These are phyloP conservation scores for Scarus forsteni DNA, from an alignment of 2,797 vertebrate species.

Conservation along the genomic window DNA sequence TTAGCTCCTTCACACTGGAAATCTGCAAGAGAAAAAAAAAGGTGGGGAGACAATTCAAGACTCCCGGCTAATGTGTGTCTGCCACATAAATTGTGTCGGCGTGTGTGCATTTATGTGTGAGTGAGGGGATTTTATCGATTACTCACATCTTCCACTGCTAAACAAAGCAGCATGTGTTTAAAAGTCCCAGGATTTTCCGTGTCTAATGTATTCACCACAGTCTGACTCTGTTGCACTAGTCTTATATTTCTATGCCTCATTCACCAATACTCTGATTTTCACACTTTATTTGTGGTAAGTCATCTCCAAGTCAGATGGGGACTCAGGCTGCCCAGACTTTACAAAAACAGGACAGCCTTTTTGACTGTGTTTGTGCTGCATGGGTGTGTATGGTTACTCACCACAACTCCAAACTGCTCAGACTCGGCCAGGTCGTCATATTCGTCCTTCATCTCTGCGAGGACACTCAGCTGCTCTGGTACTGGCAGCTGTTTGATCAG, in stretches of 20 bases:
- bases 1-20: constrained; percentile 87
- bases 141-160: constrained; percentile 35
- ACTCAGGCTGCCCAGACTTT: neutral
- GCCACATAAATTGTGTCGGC: constrained; percentile 10
- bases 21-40: constrained; percentile 79
- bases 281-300: constrained; percentile 14
- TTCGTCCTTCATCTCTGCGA: constrained; percentile 89
- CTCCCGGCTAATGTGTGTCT: neutral
- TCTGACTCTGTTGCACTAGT: constrained; percentile 7
- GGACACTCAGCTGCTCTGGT: constrained; percentile 81
- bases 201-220: constrained; percentile 18
- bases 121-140: constrained; percentile 38
- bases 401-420: constrained; percentile 91
- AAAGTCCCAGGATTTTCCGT: constrained; percentile 13
- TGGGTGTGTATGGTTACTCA: constrained; percentile 66
- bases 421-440: constrained; percentile 90
- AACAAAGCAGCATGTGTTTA: constrained; percentile 63
- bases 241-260: constrained; percentile 17
- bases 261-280: constrained; percentile 19
- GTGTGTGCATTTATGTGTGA: neutral
- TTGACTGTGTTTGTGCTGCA: neutral
- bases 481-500: constrained; percentile 89
- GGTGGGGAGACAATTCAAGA: constrained; percentile 1
- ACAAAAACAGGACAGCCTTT: neutral
- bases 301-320: constrained; percentile 30